Base-by-base conservation (phyloP, 1,140 invertebrate genomes). In the Zaprionus tsacasi region DNA sequence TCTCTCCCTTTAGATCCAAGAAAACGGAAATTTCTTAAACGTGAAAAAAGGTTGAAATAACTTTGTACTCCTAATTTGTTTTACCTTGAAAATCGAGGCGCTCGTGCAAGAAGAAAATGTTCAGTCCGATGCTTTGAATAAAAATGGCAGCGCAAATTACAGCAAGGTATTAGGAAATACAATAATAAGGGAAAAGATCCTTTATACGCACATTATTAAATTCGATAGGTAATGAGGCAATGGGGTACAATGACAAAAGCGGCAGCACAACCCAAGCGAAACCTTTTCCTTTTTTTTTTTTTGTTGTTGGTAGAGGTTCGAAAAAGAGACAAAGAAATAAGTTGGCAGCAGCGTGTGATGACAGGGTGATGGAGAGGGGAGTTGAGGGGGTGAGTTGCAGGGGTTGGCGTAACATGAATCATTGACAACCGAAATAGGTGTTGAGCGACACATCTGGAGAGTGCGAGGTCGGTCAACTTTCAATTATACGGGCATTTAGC, bases 401-500 rank as follows among this genome's bases (percentile, higher is more conserved):
- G 17, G n/a, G 4, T 1, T 27, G n/a, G 10, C 40, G 33, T 21
- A 60, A 30, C 65, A 12, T 48, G 40, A 74, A 25, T 61, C 57
- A 61, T 70, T 70, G 71, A 57, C 58, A 50, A 48, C 36, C 48
- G 64, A 60, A 36, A 27, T 57, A 60, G 65, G 64, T 68, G 38
- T 54, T 50, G 58, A 50, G 54, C 66, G 68, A 70, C 67, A 50
- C 45, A 81, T 68, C 60, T 52, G 21, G 10, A 54, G 64, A 43
- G 55, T 78, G 74, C 17, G 45, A 48, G 58, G 13, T 59, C 38
- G 43, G 70, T 78, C 81, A 82, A 57, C 64, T 75, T 68, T 74
- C 80, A 82, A 82, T 82, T 82, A 82, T 67, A 78, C 40, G 79
- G 56, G 75, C 66, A 82, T 82, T 82, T 75, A 75, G 80, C 45